These are phyloP conservation scores for Ciconia stormi DNA, from an alignment of 2,113 vertebrate species.

Conservation along the genomic window DNA sequence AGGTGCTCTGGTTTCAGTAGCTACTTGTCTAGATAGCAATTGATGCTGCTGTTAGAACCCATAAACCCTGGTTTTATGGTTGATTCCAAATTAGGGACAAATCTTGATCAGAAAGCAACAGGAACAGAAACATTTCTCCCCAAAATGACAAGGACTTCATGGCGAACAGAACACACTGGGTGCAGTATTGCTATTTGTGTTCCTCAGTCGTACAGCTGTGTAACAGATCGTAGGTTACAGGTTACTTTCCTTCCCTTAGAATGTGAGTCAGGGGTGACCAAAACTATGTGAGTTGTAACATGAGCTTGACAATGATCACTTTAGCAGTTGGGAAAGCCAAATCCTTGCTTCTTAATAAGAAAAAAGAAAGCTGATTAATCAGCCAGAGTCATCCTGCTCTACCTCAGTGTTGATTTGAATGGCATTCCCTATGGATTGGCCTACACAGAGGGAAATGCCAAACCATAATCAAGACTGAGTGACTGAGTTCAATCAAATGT, in stretches of 20 bases:
- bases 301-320: not conserved
- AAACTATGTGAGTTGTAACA: not conserved
- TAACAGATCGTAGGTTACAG: not conserved
- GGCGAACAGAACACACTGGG: not conserved
- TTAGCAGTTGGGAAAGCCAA: not conserved
- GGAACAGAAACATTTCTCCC: slow-evolving; percentile 1
- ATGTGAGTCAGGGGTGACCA: slow-evolving; percentile 17
- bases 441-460: not conserved
- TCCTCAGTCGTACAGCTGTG: not conserved
- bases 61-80: not conserved
- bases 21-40: not conserved
- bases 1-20: not conserved
- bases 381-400: slow-evolving; percentile 26
- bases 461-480: not conserved
- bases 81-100: not conserved
- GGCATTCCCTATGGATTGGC: not conserved
- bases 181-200: not conserved
- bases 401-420: not conserved
- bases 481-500: not conserved
- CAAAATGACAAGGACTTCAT: not conserved
- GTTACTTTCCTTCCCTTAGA: not conserved
- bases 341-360: not conserved
- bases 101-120: not conserved
- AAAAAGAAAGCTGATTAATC: slow-evolving; percentile 29
- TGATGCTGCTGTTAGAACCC: not conserved